phyloP scores from a whole-genome alignment of 2,797 vertebrate species.

The Babyrousa celebensis region DNA sequence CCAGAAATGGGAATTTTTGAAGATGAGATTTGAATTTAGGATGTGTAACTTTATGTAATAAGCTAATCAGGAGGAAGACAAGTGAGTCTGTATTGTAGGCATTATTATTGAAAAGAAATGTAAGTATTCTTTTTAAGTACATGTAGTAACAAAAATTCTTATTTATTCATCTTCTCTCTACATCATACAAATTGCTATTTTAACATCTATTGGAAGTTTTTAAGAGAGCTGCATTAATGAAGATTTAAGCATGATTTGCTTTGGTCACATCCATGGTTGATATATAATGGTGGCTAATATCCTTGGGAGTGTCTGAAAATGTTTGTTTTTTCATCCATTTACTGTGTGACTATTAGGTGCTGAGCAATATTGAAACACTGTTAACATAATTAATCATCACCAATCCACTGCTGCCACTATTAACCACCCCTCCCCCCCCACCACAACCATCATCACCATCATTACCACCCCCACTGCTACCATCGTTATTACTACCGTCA shows the following conservation, averaged over 20 bases:
- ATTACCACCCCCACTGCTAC: rapidly evolving
- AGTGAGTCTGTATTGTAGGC: background rate
- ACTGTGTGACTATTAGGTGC: background rate
- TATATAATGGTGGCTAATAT: background rate
- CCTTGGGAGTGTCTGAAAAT: background rate
- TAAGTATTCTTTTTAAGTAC: slow-evolving; percentile 1
- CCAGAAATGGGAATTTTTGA: slow-evolving; percentile 16
- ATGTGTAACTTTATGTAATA: background rate
- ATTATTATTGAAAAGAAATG: slow-evolving; percentile 29
- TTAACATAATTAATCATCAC: slow-evolving; percentile 19
- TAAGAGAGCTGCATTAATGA: background rate
- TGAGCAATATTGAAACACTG: background rate
- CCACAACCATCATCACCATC: too few species aligned
- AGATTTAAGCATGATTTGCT: background rate
- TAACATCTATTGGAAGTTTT: background rate
- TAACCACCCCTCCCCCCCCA: background rate
- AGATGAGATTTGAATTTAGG: slow-evolving; percentile 26
- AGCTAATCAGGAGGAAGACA: background rate
- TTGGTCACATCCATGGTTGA: background rate
- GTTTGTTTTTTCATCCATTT: background rate
- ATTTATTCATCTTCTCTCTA: background rate
- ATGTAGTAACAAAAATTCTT: background rate
- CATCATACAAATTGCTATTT: background rate
- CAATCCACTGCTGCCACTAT: background rate
- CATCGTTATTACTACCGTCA: too few species aligned